phyloP scores from a whole-genome alignment of 2,113 vertebrate genomes.

The Miniopterus natalensis region DNA sequence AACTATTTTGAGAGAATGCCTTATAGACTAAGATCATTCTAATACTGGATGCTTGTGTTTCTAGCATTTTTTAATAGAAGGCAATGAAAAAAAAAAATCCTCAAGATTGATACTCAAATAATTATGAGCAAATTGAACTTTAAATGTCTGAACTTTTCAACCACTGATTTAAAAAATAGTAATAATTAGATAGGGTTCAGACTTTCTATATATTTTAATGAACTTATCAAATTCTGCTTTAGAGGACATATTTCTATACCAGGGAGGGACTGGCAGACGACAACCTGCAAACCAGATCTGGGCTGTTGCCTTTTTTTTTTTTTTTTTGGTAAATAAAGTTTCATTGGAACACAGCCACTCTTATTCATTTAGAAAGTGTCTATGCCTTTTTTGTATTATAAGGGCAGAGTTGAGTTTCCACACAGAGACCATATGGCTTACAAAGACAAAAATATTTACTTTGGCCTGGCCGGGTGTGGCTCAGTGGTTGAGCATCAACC shows the following conservation, averaged over 20 bases:
- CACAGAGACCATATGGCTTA: not conserved
- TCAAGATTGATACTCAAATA: slow-evolving; percentile 3
- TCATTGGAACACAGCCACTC: not conserved
- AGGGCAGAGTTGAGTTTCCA: not conserved
- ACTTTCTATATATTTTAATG: not conserved
- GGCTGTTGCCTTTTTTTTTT: not conserved
- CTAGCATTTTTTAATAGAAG: not conserved
- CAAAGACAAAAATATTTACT: not conserved
- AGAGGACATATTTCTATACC: not conserved
- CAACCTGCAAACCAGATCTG: not conserved
- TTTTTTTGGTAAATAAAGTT: not conserved
- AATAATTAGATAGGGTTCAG: not conserved
- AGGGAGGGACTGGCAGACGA: not conserved
- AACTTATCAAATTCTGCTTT: slow-evolving; percentile 33
- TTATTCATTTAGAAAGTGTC: not conserved
- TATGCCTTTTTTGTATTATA: not conserved
- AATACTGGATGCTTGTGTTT: not conserved
- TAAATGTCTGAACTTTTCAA: not conserved
- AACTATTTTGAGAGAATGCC: slow-evolving; percentile 27
- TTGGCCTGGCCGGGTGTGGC: too few species aligned
- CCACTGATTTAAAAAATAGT: not conserved
- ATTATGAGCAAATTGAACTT: not conserved
- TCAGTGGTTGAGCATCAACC: too few species aligned
- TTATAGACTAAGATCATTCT: slow-evolving; percentile 7
- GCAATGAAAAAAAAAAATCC: not conserved